Percentiles rank a stretch among this genome's conserved stretches.
These are phyloP conservation scores for Harpegnathos saltator DNA, from an alignment of 1,140 invertebrate genomes.

Conservation along the genomic window DNA sequence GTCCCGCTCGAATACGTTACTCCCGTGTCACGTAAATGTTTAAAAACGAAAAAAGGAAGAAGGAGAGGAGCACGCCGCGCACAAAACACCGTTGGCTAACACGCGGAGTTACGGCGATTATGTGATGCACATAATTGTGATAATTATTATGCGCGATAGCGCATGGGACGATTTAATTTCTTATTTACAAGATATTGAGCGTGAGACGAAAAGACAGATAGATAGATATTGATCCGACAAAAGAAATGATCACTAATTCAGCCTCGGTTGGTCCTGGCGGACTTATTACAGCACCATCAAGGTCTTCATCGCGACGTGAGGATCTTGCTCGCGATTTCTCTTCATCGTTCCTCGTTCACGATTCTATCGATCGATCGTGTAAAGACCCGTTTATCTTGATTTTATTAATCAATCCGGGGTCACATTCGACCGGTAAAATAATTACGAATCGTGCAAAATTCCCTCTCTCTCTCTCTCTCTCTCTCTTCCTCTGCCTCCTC, in stretches of 20 bases:
- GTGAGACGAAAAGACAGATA: not conserved
- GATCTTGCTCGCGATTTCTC: conserved; percentile 12
- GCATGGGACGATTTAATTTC: not conserved
- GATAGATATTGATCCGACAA: not conserved
- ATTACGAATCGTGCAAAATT: not conserved
- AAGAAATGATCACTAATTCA: not conserved
- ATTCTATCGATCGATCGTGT: conserved; percentile 40
- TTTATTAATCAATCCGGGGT: conserved; percentile 35
- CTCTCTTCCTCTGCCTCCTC: no score
- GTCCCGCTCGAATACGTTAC: no score
- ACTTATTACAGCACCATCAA: conserved; percentile 25
- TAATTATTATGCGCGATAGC: no score
- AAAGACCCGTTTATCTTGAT: not conserved
- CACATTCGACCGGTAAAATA: not conserved
- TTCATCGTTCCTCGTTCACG: not conserved
- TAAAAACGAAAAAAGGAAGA: no score
- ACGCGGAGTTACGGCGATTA: no score
- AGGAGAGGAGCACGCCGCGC: no score
- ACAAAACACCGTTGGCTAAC: no score
- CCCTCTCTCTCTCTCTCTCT: not conserved
- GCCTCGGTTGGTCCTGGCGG: not conserved
- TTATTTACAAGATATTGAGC: not conserved
- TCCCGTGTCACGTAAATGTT: no score
- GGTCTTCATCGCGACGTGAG: not conserved
- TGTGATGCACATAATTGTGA: no score